Conservation (phyloP, 2,797 vertebrate genomes). For the Premnoplex brunnescens region DNA sequence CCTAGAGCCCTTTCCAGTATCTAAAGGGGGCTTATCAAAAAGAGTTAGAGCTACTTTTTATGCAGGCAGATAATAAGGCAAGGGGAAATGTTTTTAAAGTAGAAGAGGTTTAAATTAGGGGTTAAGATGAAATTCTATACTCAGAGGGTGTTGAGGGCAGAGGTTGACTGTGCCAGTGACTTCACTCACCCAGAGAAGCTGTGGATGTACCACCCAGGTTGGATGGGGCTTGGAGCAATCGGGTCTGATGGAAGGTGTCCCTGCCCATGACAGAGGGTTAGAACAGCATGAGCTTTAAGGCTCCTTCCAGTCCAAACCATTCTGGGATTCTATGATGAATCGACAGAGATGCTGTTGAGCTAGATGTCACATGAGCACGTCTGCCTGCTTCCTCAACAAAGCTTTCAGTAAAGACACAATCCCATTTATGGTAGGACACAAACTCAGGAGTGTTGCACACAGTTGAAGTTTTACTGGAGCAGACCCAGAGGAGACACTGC, state of each 20-base stretch:
- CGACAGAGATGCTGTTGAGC: accelerated
- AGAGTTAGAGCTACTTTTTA: neutral
- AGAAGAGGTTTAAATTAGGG: neutral
- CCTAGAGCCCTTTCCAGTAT: neutral
- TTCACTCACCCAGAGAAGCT: neutral
- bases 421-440: neutral
- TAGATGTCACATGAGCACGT: accelerated
- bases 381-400: neutral
- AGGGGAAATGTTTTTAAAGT: neutral
- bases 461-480: neutral
- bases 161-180: neutral
- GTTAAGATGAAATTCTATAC: neutral
- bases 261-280: neutral
- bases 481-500: neutral
- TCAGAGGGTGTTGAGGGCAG: neutral
- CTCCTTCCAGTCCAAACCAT: neutral
- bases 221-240: neutral
- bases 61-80: neutral
- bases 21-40: neutral
- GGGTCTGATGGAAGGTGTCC: neutral
- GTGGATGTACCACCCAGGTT: neutral
- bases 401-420: neutral
- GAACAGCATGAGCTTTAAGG: neutral
- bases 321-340: neutral
- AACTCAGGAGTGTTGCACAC: accelerated